A percentile compares a stretch with the other conserved stretches of the same genome.
Conservation (phyloP, 2,113 vertebrate genomes). For the Dipodomys spectabilis region DNA sequence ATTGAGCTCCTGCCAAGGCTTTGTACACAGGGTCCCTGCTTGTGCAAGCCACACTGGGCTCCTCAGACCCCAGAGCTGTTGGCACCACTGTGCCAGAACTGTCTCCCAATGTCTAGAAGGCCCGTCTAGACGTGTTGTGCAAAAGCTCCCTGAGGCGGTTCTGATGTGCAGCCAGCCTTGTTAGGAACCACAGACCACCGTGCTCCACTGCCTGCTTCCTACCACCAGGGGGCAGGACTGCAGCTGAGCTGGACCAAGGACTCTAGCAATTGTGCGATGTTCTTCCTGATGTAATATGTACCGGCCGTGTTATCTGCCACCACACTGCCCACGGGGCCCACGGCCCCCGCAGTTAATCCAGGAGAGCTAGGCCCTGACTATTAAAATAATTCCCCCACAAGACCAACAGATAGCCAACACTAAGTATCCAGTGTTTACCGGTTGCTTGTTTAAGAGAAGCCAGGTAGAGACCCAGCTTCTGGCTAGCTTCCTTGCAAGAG, state of each 20-base stretch:
- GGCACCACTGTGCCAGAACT: fast-evolving
- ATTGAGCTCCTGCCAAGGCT: background rate
- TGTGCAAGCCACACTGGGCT: background rate
- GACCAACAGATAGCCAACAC: background rate
- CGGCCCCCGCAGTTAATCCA: too few species aligned
- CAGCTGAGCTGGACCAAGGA: background rate
- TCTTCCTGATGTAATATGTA: fast-evolving
- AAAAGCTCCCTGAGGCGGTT: background rate
- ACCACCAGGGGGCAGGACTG: background rate
- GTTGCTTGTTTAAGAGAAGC: conserved; percentile 13
- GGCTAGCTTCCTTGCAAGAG: background rate
- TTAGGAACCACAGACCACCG: background rate
- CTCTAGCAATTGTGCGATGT: fast-evolving
- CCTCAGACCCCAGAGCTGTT: background rate
- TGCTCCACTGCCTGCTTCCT: background rate
- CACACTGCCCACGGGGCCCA: fast-evolving
- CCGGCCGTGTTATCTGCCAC: fast-evolving
- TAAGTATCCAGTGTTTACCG: conserved; percentile 3
- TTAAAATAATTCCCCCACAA: background rate
- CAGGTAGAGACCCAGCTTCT: background rate
- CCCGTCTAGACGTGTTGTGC: background rate
- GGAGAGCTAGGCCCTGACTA: background rate
- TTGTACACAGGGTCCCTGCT: background rate
- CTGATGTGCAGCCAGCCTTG: fast-evolving
- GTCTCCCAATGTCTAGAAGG: background rate